These are phyloP conservation scores for Promerops cafer DNA, from an alignment of 2,113 vertebrate species.

Conservation along the genomic window DNA sequence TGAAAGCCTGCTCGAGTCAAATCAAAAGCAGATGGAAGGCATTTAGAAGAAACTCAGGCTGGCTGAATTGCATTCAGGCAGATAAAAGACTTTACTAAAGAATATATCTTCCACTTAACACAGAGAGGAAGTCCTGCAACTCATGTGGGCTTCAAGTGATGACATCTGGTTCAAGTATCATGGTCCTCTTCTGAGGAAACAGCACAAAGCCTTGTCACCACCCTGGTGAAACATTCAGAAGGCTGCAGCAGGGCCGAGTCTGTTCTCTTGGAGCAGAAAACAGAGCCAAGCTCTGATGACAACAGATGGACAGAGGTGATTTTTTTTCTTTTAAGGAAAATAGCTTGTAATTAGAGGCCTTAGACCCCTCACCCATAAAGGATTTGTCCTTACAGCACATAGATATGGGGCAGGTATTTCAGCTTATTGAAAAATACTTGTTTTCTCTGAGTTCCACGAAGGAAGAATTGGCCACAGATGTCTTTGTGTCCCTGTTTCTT, in stretches of 20 bases:
- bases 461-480: neutral
- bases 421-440: neutral
- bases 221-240: neutral
- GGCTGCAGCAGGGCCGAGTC: neutral
- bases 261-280: slow-evolving; percentile 25
- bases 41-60: slow-evolving; percentile 28
- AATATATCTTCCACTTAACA: slow-evolving; percentile 55
- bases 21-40: slow-evolving; percentile 62
- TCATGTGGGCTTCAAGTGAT: slow-evolving; percentile 62
- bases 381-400: neutral
- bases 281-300: slow-evolving; percentile 24
- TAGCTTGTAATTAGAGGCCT: neutral
- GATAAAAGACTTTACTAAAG: slow-evolving; percentile 56
- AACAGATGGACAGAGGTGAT: neutral
- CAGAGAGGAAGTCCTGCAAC: slow-evolving; percentile 54
- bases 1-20: slow-evolving; percentile 35
- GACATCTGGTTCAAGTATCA: slow-evolving; percentile 64
- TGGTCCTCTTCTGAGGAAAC: slow-evolving; percentile 44
- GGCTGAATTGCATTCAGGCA: slow-evolving; percentile 32
- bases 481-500: neutral
- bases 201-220: slow-evolving; percentile 60
- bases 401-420: neutral
- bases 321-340: neutral
- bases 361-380: neutral
- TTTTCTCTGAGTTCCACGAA: neutral